Evolutionary conservation across 2,888 invertebrate genomes (phyloP).

Genomic region (Chaitophorus viminalis): DNA sequence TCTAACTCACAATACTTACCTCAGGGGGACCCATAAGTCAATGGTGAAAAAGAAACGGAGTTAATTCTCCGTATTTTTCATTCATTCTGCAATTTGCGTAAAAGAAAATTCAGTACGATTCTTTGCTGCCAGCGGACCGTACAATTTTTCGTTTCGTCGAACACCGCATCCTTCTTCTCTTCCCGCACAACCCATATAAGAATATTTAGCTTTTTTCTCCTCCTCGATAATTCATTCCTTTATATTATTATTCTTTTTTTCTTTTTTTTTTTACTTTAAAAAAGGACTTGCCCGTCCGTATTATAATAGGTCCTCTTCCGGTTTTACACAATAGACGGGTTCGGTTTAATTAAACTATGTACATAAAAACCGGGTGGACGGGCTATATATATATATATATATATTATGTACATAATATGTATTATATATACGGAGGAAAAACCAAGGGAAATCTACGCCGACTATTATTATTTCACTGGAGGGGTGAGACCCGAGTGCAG

Average conservation of each 20-base stretch:
- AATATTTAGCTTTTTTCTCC: constrained; percentile 46
- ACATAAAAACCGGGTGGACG: neutral
- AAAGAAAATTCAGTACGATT: constrained; percentile 52
- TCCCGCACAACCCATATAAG: neutral
- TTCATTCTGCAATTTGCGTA: constrained; percentile 48
- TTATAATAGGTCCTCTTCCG: constrained; percentile 55
- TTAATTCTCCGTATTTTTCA: constrained; percentile 47
- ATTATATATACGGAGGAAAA: neutral
- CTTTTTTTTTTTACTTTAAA: constrained; percentile 10
- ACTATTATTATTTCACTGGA: constrained; percentile 41
- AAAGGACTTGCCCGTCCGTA: constrained; percentile 43
- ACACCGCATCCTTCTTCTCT: neutral
- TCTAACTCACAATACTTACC: neutral
- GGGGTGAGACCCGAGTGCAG: neutral
- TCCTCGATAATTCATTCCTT: constrained; percentile 55
- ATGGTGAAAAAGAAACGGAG: constrained; percentile 1
- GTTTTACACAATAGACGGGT: constrained; percentile 51
- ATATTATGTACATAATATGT: neutral
- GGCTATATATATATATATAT: neutral
- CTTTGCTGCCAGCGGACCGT: constrained; percentile 55
- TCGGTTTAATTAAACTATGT: constrained; percentile 50
- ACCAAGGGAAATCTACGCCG: constrained; percentile 28
- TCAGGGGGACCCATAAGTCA: neutral
- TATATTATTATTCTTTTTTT: constrained; percentile 25
- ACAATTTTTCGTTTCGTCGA: constrained; percentile 58